Evolutionary conservation across 2,888 invertebrate genomes (phyloP), one percentile per base, ranked within the genome.

Genomic region (Lasioglossum morio): DNA sequence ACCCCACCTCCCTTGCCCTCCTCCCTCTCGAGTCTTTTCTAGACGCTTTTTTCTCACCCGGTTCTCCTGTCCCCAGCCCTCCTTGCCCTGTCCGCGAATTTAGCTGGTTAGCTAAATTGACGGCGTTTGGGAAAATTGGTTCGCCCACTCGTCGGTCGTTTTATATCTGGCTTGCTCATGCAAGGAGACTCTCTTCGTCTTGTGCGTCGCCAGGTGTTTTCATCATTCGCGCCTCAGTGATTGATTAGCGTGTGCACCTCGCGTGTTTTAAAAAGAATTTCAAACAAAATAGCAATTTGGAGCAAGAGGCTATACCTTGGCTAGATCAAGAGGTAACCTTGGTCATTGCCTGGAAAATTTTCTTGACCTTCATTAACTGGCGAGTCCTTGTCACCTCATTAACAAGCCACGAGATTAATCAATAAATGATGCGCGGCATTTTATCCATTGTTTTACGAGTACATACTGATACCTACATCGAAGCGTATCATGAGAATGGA

Each of bases 31-130:
- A 78, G 74, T 86, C 87, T 84, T 88, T 85, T 81, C 77, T 78
- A 81, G 80, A 86, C 81, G 79, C n/a, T 85, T 88, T 88, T 88
- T 85, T 85, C 85, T 87, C 88, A 80, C 89, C 85, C 87, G 73
- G 88, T 43, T 70, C 84, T 66, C 72, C 77, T 66, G 86, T 76
- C 79, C 81, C 81, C 81, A 16, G 73, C 82, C 82, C 84, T 85
- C 85, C 87, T 86, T 88, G 87, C 85, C 90, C 88, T 91, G 84
- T 83, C 89, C 89, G 92, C 90, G 87, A 92, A 92, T 93, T 93
- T 88, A 91, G 90, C 90, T 92, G 90, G 90, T 93, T 93, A 93
- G 89, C 87, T 87, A 89, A 93, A 93, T 92, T 93, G 90, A 90
- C 90, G 82, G 86, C 91, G 91, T 89, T 92, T 92, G 92, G 91